A percentile compares a stretch with the other conserved stretches of the same genome.
Evolutionary conservation across 2,888 invertebrate genomes (phyloP).

Genomic region (Diachrysia chrysitis): DNA sequence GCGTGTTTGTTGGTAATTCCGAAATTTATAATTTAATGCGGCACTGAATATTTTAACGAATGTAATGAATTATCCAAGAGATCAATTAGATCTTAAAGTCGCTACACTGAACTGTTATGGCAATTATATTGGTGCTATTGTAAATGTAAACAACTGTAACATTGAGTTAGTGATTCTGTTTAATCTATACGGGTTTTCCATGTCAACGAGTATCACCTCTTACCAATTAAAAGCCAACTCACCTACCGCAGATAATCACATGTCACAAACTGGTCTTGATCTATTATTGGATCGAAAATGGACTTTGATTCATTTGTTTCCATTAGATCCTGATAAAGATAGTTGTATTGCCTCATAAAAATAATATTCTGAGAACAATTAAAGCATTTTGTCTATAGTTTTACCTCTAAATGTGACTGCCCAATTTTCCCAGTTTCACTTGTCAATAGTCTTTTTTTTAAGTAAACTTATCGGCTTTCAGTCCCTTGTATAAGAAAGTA

Average conservation of each 20-base stretch:
- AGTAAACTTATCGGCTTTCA: too few relatives aligned
- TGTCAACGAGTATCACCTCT: constrained; percentile 28
- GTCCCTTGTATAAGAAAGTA: too few relatives aligned
- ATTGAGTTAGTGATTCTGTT: constrained; percentile 23
- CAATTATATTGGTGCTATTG: constrained; percentile 33
- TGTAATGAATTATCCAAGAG: constrained; percentile 15
- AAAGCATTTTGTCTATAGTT: too few relatives aligned
- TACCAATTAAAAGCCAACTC: constrained; percentile 35
- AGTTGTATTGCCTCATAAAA: neutral
- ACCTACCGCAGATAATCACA: constrained; percentile 25
- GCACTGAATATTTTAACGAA: neutral
- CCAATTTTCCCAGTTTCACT: too few relatives aligned
- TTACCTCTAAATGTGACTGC: too few relatives aligned
- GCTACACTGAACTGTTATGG: neutral
- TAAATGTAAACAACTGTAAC: constrained; percentile 31
- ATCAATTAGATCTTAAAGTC: constrained; percentile 15
- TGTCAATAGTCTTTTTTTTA: too few relatives aligned
- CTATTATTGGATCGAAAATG: neutral
- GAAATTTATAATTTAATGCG: constrained; percentile 10
- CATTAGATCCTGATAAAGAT: neutral
- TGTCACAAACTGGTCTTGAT: constrained; percentile 39
- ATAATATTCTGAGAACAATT: neutral
- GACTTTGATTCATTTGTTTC: constrained; percentile 2
- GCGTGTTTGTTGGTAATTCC: constrained; percentile 33
- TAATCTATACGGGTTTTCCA: constrained; percentile 50